Conservation (phyloP, 2,888 invertebrate species). For the Ptychoptera contaminata region DNA sequence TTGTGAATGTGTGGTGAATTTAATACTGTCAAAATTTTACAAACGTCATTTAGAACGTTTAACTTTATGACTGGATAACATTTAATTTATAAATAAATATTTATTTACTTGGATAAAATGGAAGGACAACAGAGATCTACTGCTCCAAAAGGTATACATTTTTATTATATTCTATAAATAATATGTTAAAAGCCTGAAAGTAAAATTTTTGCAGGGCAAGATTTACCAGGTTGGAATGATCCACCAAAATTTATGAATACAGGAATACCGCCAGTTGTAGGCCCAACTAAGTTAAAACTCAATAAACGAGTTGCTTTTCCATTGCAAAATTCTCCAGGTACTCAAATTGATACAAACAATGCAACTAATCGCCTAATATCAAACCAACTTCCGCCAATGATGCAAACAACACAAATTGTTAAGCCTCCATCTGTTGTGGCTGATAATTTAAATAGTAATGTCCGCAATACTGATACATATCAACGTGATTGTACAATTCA, state of each 20-base stretch:
- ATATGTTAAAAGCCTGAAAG: not conserved
- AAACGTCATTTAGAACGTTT: no score
- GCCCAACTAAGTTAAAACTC: slow-evolving; percentile 23
- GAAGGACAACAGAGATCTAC: not conserved
- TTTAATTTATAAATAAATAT: no score
- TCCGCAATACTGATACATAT: no score
- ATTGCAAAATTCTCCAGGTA: slow-evolving; percentile 14
- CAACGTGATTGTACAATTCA: no score
- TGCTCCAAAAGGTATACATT: not conserved
- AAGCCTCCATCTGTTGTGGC: not conserved
- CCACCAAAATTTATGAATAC: slow-evolving; percentile 22
- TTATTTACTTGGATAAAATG: not conserved
- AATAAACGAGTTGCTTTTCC: slow-evolving; percentile 28
- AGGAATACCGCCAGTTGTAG: slow-evolving; percentile 13
- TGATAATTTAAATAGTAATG: no score
- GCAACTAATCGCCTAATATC: slow-evolving; percentile 2
- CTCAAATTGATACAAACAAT: not conserved
- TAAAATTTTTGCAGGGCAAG: slow-evolving; percentile 18
- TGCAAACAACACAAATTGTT: not conserved
- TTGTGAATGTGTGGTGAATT: no score
- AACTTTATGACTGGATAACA: no score
- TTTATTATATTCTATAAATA: not conserved
- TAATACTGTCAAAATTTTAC: no score
- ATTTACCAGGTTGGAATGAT: slow-evolving; percentile 29
- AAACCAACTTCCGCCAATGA: slow-evolving; percentile 1